A percentile compares a stretch with the other conserved stretches of the same genome.
Evolutionary conservation across 2,797 vertebrate species (phyloP).

Genomic region (Serranus cabrilla): DNA sequence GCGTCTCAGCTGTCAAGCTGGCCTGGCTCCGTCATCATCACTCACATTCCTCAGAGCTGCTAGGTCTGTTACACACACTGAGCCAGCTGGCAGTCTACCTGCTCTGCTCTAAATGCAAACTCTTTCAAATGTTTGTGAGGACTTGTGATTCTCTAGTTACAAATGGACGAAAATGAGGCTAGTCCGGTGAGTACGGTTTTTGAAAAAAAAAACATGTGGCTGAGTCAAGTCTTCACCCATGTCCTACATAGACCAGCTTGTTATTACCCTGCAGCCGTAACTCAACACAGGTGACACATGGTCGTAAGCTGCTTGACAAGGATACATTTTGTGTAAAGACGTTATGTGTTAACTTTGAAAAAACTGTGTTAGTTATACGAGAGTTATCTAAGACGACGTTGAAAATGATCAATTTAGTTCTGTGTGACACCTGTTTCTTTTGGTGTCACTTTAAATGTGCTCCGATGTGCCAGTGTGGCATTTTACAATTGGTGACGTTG

Average conservation of each 20-base stretch:
- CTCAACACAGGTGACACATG: conserved; percentile 14
- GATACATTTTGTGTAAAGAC: neutral
- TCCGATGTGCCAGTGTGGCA: conserved; percentile 83
- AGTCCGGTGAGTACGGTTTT: conserved; percentile 65
- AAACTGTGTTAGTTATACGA: accelerated
- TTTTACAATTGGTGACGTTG: conserved; percentile 87
- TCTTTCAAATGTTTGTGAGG: conserved; percentile 8
- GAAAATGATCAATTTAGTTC: neutral
- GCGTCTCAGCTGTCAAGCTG: conserved; percentile 56
- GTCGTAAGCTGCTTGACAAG: neutral
- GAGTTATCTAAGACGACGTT: neutral
- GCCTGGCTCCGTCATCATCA: conserved; percentile 28
- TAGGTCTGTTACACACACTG: conserved; percentile 13
- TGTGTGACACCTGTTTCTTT: conserved; percentile 68
- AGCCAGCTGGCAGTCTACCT: conserved; percentile 32
- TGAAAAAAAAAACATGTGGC: neutral
- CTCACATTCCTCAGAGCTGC: conserved; percentile 43
- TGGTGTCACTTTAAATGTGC: conserved; percentile 68
- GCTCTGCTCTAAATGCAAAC: conserved; percentile 8
- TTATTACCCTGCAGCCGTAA: conserved; percentile 10
- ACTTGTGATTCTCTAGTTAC: conserved; percentile 8
- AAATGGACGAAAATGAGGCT: conserved; percentile 69
- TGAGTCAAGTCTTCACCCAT: conserved; percentile 23
- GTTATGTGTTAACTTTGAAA: too few species aligned
- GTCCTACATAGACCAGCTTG: conserved; percentile 25